phyloP scores from a whole-genome alignment of 2,888 invertebrate species.

The Heliothis peltigera region DNA sequence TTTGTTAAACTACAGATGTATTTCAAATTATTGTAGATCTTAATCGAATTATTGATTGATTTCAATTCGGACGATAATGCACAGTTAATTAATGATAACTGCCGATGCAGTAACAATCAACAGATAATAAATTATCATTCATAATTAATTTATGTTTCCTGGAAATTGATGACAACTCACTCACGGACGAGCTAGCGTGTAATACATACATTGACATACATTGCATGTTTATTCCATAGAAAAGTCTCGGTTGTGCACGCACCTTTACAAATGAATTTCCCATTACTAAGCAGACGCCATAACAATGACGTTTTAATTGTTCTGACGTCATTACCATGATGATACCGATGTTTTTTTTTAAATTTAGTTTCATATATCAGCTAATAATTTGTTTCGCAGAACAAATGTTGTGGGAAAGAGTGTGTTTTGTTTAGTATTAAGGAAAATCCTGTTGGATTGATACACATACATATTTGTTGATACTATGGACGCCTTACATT shows the following conservation, averaged over 20 bases:
- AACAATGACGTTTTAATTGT: conserved; percentile 22
- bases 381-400: conserved; percentile 11
- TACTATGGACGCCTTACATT: no score
- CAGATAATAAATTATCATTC: background rate
- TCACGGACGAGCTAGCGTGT: conserved; percentile 21
- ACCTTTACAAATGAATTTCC: conserved; percentile 32
- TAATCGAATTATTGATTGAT: no score
- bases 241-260: conserved; percentile 20
- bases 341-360: conserved; percentile 8
- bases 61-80: no score
- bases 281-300: conserved; percentile 34
- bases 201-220: conserved; percentile 10
- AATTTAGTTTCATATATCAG: conserved; percentile 4
- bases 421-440: conserved; percentile 35
- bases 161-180: background rate
- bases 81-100: no score
- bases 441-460: conserved; percentile 43
- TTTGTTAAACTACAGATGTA: no score
- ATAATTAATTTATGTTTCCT: background rate
- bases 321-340: conserved; percentile 24
- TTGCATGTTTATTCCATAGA: no score
- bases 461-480: no score
- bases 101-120: background rate
- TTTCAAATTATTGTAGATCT: no score
- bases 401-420: conserved; percentile 31